phyloP scores from a whole-genome alignment of 2,797 vertebrate genomes.

The Molossus alvarezi region DNA sequence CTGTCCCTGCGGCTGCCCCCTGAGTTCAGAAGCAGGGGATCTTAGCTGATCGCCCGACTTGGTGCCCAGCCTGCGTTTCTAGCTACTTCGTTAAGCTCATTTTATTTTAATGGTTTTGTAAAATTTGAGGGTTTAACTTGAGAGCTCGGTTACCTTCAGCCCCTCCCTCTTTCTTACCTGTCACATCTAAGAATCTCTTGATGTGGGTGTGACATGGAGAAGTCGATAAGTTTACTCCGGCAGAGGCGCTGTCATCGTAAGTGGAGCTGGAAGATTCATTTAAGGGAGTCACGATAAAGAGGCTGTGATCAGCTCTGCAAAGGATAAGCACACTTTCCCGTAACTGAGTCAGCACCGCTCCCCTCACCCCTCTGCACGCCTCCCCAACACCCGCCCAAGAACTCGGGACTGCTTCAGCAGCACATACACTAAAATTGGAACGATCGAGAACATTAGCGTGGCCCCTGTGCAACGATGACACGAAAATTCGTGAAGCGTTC shows the following conservation, averaged over 20 bases:
- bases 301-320: not conserved
- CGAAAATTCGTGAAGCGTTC: not conserved
- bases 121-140: accelerated
- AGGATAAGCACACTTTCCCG: accelerated
- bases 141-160: accelerated
- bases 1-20: not conserved
- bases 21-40: not conserved
- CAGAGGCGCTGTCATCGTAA: accelerated
- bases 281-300: accelerated
- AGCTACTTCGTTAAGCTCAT: accelerated
- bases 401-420: not conserved
- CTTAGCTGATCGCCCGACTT: not conserved
- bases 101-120: not conserved
- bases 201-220: accelerated
- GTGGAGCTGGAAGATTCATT: not conserved
- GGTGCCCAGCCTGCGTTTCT: accelerated
- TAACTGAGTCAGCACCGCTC: not conserved
- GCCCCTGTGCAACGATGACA: no score
- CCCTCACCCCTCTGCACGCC: not conserved
- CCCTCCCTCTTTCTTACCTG: accelerated
- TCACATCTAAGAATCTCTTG: accelerated
- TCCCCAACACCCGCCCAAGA: not conserved
- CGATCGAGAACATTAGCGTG: not conserved
- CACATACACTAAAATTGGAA: not conserved
- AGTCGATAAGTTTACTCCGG: accelerated